A percentile compares a stretch with the other conserved stretches of the same genome.
phyloP scores from a whole-genome alignment of 1,140 invertebrate genomes.

The Drosophila hydei region DNA sequence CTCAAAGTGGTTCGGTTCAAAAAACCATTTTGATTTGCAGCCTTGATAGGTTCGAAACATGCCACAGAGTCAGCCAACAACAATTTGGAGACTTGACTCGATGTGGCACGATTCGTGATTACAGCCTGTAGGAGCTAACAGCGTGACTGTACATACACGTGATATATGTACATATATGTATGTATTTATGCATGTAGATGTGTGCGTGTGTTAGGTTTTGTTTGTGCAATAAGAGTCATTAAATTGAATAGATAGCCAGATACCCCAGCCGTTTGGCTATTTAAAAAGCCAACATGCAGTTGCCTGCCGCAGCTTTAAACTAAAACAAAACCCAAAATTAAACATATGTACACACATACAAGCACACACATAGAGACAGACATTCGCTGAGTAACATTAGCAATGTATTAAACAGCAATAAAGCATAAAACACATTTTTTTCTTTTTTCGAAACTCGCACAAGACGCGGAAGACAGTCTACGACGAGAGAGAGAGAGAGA shows the following conservation, averaged over 20 bases:
- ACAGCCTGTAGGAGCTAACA: constrained; percentile 52
- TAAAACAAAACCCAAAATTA: constrained; percentile 56
- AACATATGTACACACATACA: constrained; percentile 9
- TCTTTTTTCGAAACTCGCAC: constrained; percentile 42
- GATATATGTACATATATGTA: constrained; percentile 5
- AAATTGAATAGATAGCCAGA: constrained; percentile 67
- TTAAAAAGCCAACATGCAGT: constrained; percentile 68
- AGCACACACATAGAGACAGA: constrained; percentile 2
- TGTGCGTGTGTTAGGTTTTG: constrained; percentile 27
- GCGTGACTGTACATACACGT: constrained; percentile 35
- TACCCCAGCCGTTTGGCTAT: constrained; percentile 44
- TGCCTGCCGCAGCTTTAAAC: constrained; percentile 31
- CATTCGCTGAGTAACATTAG: constrained; percentile 37
- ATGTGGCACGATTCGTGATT: constrained; percentile 54
- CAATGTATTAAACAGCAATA: constrained; percentile 49
- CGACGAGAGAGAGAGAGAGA: neutral
- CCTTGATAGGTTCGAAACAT: neutral
- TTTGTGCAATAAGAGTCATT: constrained; percentile 78
- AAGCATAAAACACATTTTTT: constrained; percentile 36
- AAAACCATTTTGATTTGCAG: neutral
- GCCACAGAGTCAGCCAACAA: neutral
- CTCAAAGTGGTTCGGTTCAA: neutral
- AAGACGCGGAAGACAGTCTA: constrained; percentile 69
- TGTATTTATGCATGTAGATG: constrained; percentile 25
- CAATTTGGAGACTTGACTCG: constrained; percentile 16